Conservation (phyloP, 2,113 vertebrate species). For the Nansenia antarctica region DNA sequence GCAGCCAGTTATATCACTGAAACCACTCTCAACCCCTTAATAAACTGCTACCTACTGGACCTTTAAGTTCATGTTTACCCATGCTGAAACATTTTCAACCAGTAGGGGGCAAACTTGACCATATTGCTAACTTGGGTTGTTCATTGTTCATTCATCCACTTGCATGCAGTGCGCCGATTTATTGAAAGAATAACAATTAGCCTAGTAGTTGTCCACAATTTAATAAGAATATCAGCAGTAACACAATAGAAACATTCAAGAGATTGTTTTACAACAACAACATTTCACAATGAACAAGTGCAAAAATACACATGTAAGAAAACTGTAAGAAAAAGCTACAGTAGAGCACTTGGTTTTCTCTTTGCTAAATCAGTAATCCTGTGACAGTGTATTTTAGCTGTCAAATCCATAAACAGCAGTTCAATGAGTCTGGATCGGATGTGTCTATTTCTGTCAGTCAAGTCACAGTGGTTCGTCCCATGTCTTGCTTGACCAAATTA, state of each 20-base stretch:
- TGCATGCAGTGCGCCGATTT: too few relatives aligned
- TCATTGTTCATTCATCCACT: background rate
- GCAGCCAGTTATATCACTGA: too few relatives aligned
- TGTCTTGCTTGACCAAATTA: too few relatives aligned
- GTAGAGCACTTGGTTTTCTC: background rate
- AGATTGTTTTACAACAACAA: background rate
- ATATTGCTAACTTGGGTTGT: background rate
- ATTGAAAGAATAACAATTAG: background rate
- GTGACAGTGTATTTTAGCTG: too few relatives aligned
- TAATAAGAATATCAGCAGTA: constrained; percentile 1
- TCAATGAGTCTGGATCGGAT: background rate
- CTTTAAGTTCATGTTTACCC: background rate
- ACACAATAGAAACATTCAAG: background rate
- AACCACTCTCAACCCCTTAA: too few relatives aligned
- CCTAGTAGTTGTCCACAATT: background rate
- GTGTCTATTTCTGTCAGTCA: too few relatives aligned
- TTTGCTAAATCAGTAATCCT: too few relatives aligned
- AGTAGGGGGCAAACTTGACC: background rate
- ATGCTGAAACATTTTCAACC: background rate
- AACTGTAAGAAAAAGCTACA: background rate
- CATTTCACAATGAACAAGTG: constrained; percentile 14
- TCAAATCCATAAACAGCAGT: constrained; percentile 3
- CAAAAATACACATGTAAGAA: background rate
- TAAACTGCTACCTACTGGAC: too few relatives aligned
- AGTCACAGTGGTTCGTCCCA: too few relatives aligned